Percentiles rank a stretch among this genome's conserved stretches.
These are phyloP conservation scores for Rotaria sp. DNA, from an alignment of 2,888 invertebrate genomes.

Conservation along the genomic window DNA sequence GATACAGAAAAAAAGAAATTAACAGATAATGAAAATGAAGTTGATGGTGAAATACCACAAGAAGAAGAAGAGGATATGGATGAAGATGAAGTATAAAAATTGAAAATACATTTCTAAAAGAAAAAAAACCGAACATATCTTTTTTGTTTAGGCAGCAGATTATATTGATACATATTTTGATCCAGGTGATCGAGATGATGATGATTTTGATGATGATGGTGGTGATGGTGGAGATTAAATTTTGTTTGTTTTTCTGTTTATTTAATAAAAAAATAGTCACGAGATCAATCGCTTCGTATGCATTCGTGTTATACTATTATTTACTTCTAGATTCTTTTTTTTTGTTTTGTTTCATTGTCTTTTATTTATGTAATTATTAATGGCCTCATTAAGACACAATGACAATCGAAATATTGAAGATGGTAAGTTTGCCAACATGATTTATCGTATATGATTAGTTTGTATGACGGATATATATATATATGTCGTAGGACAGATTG, in stretches of 20 bases:
- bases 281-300: background rate
- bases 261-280: background rate
- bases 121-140: background rate
- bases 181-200: background rate
- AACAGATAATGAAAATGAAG: constrained; percentile 22
- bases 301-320: background rate
- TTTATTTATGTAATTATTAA: too few species aligned
- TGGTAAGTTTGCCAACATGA: too few species aligned
- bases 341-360: too few species aligned
- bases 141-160: background rate
- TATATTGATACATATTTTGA: background rate
- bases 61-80: constrained; percentile 11
- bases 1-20: constrained; percentile 19
- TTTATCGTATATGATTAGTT: too few species aligned
- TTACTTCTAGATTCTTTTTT: too few species aligned
- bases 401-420: too few species aligned
- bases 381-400: too few species aligned
- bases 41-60: background rate
- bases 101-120: background rate
- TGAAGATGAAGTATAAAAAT: constrained; percentile 8
- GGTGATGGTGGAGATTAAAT: background rate
- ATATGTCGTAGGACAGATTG: too few species aligned
- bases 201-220: background rate
- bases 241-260: background rate
- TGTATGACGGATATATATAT: too few species aligned